Conservation (phyloP, 2,113 vertebrate genomes). For the Anser cygnoides region DNA sequence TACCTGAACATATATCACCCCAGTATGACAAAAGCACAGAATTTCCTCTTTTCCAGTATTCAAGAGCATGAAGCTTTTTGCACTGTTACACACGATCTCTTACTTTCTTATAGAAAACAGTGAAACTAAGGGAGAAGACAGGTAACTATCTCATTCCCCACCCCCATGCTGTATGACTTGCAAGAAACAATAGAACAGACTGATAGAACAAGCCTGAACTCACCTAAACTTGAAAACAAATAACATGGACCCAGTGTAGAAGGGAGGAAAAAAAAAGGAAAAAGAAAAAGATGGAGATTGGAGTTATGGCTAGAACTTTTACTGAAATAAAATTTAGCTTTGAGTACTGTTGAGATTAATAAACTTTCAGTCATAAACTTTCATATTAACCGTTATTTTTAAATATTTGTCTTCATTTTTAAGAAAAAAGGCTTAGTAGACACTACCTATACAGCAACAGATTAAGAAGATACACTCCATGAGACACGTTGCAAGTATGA, state of each 20-base stretch:
- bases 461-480: neutral
- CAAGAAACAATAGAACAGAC: neutral
- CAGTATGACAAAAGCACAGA: neutral
- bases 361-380: neutral
- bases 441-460: neutral
- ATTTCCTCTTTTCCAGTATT: neutral
- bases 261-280: neutral
- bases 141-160: neutral
- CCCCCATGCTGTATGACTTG: neutral
- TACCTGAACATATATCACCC: neutral
- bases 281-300: neutral
- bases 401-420: neutral
- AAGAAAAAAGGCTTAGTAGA: neutral
- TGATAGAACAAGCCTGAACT: neutral
- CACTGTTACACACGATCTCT: neutral
- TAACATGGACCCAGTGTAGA: neutral
- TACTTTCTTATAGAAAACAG: neutral
- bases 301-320: neutral
- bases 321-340: neutral
- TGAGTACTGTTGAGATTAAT: neutral
- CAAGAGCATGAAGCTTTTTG: neutral
- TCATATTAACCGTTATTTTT: neutral
- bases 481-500: neutral
- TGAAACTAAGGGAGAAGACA: neutral
- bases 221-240: neutral